A percentile compares a stretch with the other conserved stretches of the same genome.
Conservation (phyloP, 2,888 invertebrate species). For the Xylota sylvarum region DNA sequence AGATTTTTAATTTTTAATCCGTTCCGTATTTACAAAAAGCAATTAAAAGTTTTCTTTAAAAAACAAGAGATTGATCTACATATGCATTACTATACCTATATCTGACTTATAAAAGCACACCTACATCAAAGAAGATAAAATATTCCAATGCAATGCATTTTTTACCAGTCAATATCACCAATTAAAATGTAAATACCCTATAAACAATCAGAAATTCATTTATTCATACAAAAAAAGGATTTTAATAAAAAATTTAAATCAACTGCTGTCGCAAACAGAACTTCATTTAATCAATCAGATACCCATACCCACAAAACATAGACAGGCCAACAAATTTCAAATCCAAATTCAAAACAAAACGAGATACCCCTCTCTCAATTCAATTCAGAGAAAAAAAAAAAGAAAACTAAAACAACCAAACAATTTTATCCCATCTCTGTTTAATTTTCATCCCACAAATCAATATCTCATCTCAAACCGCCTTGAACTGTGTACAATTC, state of each 20-base stretch:
- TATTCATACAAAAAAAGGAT: conserved; percentile 4
- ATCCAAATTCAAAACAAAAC: conserved; percentile 42
- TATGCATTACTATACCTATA: too few relatives aligned
- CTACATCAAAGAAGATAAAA: too few relatives aligned
- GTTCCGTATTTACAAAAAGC: too few relatives aligned
- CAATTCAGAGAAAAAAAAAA: conserved; percentile 30
- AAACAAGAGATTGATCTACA: too few relatives aligned
- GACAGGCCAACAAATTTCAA: conserved; percentile 5
- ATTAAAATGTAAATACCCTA: conserved; percentile 30
- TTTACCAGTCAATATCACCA: not conserved
- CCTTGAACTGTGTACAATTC: conserved; percentile 69
- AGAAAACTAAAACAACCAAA: not conserved
- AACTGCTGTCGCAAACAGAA: conserved; percentile 53
- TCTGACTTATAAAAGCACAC: too few relatives aligned
- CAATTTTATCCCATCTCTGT: not conserved
- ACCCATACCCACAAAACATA: not conserved
- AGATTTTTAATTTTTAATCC: too few relatives aligned
- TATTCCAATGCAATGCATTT: not conserved
- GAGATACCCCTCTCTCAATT: conserved; percentile 7
- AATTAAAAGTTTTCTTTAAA: too few relatives aligned
- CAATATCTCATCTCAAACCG: conserved; percentile 67
- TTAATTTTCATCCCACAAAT: conserved; percentile 63
- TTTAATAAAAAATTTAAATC: not conserved
- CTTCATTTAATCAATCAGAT: conserved; percentile 60
- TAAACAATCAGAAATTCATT: not conserved